phyloP scores from a whole-genome alignment of 1,140 invertebrate genomes.

The Hydropsyche tenuis region DNA sequence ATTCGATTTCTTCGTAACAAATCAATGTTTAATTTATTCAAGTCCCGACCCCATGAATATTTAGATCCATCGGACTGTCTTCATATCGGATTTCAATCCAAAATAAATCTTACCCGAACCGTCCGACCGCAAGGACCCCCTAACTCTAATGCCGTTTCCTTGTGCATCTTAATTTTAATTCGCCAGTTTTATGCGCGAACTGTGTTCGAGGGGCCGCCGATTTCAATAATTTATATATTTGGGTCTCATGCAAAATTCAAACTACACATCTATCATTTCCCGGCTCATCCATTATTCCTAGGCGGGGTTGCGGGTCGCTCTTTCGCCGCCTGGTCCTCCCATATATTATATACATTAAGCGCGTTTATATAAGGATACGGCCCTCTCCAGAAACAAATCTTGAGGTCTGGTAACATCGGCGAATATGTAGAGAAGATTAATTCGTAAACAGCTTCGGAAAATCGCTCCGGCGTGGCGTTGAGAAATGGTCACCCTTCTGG shows the following conservation, averaged over 20 bases:
- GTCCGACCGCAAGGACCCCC: too few relatives aligned
- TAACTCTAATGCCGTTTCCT: too few relatives aligned
- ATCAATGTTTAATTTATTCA: too few relatives aligned
- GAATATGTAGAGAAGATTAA: conserved; percentile 29
- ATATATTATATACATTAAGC: too few relatives aligned
- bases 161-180: conserved; percentile 18
- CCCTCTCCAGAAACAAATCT: conserved; percentile 17
- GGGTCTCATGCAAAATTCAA: conserved; percentile 47
- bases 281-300: conserved; percentile 46
- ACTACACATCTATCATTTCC: conserved; percentile 46
- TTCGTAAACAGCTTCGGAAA: conserved; percentile 26
- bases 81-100: too few relatives aligned
- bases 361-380: too few relatives aligned
- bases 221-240: conserved; percentile 31
- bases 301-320: not conserved
- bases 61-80: too few relatives aligned
- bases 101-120: too few relatives aligned
- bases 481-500: conserved; percentile 17
- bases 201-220: not conserved
- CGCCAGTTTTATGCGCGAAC: conserved; percentile 19
- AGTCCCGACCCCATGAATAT: too few relatives aligned
- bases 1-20: too few relatives aligned
- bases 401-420: conserved; percentile 23
- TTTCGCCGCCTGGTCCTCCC: too few relatives aligned
- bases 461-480: conserved; percentile 20